Conservation (phyloP, 1,140 invertebrate species). For the Drosophila miranda region DNA sequence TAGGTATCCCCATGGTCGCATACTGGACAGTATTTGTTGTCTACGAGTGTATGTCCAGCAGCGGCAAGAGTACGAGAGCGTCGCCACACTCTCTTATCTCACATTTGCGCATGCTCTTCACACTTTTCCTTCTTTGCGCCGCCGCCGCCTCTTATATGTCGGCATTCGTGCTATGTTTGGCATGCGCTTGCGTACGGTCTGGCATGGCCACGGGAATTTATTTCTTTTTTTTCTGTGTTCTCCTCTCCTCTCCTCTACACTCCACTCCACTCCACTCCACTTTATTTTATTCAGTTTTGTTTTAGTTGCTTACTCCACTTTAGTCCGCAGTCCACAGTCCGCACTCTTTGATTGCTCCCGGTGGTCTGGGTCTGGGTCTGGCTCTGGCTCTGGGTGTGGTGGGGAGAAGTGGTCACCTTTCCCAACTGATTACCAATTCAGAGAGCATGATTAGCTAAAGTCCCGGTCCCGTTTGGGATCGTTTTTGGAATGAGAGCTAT, state of each 20-base stretch:
- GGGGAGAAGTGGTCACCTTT: constrained; percentile 6
- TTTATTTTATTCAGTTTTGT: not conserved
- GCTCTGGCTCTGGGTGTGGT: no score
- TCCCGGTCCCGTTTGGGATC: no score
- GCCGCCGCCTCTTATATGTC: constrained; percentile 17
- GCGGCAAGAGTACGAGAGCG: no score
- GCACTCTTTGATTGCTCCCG: constrained; percentile 3
- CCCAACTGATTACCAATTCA: constrained; percentile 11
- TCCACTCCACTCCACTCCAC: not conserved
- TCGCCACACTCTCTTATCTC: constrained; percentile 53
- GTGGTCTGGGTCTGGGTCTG: not conserved
- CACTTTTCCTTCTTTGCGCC: constrained; percentile 53
- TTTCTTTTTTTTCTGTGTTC: constrained; percentile 8
- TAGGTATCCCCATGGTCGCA: no score
- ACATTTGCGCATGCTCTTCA: constrained; percentile 73
- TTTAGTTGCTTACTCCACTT: constrained; percentile 27
- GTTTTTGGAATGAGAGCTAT: no score
- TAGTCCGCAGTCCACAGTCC: not conserved
- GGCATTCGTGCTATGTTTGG: constrained; percentile 67
- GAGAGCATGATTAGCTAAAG: not conserved
- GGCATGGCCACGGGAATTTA: constrained; percentile 69
- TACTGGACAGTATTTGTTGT: no score
- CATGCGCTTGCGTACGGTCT: constrained; percentile 66
- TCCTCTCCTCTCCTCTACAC: no score
- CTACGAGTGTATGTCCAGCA: no score